Evolutionary conservation across 2,113 vertebrate species (phyloP), one percentile per base, ranked within the genome.

Genomic region (Jaculus jaculus): DNA sequence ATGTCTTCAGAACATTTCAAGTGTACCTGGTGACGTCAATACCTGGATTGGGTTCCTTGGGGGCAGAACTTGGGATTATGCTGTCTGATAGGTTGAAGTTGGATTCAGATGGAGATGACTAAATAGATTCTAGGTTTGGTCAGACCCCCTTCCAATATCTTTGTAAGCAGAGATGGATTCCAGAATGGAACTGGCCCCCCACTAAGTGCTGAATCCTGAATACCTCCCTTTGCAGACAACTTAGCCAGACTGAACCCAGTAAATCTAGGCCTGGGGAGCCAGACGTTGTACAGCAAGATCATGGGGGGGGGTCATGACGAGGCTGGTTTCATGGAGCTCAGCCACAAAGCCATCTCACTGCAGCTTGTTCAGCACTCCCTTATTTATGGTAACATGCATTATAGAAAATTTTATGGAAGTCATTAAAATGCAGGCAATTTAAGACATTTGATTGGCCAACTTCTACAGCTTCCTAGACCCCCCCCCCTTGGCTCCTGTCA

Each of bases 21-120:
- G 37, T 37, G 84, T 87, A 87, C 92, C 94, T 60, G 16, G 93
- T 82, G 93, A 96, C 95, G 94, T 92, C 90, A 96, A 92, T 94
- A 95, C 95, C 96, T 93, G 92, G 69, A n/a, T 84, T 87, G 32
- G 81, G 78, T 60, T 94, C 87, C 84, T 92, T 32, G 61, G 82
- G 63, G n/a, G 87, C 85, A 58, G 84, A 82, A 63, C 3, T 26
- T 61, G 39, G 94, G 93, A 93, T 96, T 95, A 93, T 7, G 34
- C 83, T 90, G 84, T 94, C 15, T 4, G 51, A 37, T 84, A 79
- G 91, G 91, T 91, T 39, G 84, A 71, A 84, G 89, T 21, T 92
- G 79, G n/a, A n/a, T n/a, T n/a, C n/a, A n/a, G n/a, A n/a, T n/a
- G n/a, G n/a, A n/a, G n/a, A n/a, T n/a, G n/a, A 69, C 54, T 81